phyloP scores from a whole-genome alignment of 2,888 invertebrate genomes.

The Euzophera pinguis region DNA sequence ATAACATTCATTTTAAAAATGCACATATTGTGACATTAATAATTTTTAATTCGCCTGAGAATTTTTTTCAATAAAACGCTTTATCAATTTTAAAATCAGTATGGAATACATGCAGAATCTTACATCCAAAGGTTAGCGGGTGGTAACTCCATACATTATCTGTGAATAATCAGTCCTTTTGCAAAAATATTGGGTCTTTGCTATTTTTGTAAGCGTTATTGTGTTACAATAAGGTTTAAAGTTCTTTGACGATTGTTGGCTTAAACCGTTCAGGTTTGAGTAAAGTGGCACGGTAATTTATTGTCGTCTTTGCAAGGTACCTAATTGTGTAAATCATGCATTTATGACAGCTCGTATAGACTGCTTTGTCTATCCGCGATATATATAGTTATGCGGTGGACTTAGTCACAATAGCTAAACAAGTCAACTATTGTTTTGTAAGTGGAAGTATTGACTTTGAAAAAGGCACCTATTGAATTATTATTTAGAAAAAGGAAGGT shows the following conservation, averaged over 20 bases:
- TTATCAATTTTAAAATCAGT: constrained; percentile 31
- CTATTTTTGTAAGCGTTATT: constrained; percentile 15
- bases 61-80: constrained; percentile 26
- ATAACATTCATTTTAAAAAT: too few relatives aligned
- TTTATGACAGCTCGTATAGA: constrained; percentile 70
- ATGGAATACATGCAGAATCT: constrained; percentile 45
- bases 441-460: not conserved
- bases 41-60: not conserved
- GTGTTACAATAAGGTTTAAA: constrained; percentile 31
- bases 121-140: constrained; percentile 70
- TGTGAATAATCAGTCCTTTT: constrained; percentile 64
- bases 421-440: constrained; percentile 46
- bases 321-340: constrained; percentile 75
- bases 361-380: constrained; percentile 59
- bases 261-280: constrained; percentile 35
- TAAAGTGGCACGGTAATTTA: constrained; percentile 71
- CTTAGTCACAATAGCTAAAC: constrained; percentile 58
- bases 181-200: constrained; percentile 26
- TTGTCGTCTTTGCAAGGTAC: constrained; percentile 65
- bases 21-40: too few relatives aligned
- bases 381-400: constrained; percentile 38
- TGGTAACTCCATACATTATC: constrained; percentile 70
- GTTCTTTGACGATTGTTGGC: constrained; percentile 15
- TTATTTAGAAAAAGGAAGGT: not conserved
- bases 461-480: not conserved